These are phyloP conservation scores for Myotis pilosus DNA, from an alignment of 2,797 vertebrate genomes.

Conservation along the genomic window DNA sequence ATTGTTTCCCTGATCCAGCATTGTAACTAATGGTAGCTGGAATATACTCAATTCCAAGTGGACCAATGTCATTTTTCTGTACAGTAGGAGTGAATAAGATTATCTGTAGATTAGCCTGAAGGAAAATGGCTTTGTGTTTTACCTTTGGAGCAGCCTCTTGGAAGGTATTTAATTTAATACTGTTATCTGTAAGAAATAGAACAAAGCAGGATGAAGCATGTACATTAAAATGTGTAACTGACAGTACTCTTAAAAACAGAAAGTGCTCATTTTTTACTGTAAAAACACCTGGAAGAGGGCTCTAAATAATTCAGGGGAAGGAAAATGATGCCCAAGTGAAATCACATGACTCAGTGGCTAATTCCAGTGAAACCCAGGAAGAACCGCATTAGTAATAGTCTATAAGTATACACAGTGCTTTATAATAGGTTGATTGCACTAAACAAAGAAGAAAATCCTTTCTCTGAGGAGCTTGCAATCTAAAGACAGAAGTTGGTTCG, in stretches of 20 bases:
- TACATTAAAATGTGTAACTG: conserved; percentile 51
- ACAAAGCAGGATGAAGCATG: conserved; percentile 53
- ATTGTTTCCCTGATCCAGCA: not conserved
- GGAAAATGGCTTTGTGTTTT: conserved; percentile 66
- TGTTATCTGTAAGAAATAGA: conserved; percentile 61
- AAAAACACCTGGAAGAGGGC: conserved; percentile 50
- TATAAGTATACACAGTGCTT: conserved; percentile 64
- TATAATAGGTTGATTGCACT: conserved; percentile 64
- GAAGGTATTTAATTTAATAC: conserved; percentile 60
- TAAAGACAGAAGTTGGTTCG: conserved; percentile 60
- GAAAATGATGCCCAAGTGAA: conserved; percentile 59
- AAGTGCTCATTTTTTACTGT: conserved; percentile 49
- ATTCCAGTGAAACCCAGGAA: conserved; percentile 71
- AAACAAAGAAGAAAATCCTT: conserved; percentile 76
- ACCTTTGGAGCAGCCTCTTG: conserved; percentile 48
- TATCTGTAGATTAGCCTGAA: conserved; percentile 48
- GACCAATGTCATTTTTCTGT: conserved; percentile 42
- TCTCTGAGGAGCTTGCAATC: conserved; percentile 62
- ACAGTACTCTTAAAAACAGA: conserved; percentile 49
- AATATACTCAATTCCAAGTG: conserved; percentile 43
- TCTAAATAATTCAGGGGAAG: conserved; percentile 46
- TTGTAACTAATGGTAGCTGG: conserved; percentile 27
- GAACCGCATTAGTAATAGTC: conserved; percentile 63
- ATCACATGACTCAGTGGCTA: conserved; percentile 52
- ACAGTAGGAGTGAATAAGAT: conserved; percentile 45